Percentiles rank a stretch among this genome's conserved stretches.
Conservation (phyloP, 1,140 invertebrate species). For the Sarcophaga peregrina region DNA sequence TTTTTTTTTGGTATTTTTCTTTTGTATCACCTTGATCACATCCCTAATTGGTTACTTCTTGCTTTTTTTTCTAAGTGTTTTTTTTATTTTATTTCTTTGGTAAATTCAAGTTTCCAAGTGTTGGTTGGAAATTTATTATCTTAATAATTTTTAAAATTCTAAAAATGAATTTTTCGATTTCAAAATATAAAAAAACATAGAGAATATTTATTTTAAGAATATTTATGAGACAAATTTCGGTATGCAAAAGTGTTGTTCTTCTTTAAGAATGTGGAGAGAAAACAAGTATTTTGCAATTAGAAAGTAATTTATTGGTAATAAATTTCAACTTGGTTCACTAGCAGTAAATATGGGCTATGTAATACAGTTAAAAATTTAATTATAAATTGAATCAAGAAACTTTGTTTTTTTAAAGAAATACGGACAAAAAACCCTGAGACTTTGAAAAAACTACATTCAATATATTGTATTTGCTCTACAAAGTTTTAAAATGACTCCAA, state of each 20-base stretch:
- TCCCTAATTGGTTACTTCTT: neutral
- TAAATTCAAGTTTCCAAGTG: neutral
- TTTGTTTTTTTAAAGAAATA: too few species aligned
- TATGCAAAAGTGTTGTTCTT: neutral
- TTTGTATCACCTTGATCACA: too few species aligned
- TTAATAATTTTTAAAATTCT: neutral
- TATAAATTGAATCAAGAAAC: too few species aligned
- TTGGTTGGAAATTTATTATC: slow-evolving; percentile 10
- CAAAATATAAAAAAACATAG: neutral
- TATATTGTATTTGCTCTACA: too few species aligned
- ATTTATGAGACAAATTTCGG: neutral
- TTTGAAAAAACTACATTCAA: too few species aligned
- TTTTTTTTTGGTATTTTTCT: too few species aligned
- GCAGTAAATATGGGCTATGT: too few species aligned
- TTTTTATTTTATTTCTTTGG: neutral
- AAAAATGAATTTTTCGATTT: neutral
- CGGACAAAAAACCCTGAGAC: too few species aligned
- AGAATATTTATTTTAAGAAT: neutral
- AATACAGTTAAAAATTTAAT: too few species aligned
- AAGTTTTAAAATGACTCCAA: too few species aligned
- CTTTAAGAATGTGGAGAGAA: too few species aligned
- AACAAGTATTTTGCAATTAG: neutral
- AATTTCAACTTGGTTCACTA: neutral
- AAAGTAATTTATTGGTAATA: neutral
- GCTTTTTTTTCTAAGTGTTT: neutral